phyloP scores from a whole-genome alignment of 2,113 vertebrate genomes.

The Rhinolophus ferrumequinum region DNA sequence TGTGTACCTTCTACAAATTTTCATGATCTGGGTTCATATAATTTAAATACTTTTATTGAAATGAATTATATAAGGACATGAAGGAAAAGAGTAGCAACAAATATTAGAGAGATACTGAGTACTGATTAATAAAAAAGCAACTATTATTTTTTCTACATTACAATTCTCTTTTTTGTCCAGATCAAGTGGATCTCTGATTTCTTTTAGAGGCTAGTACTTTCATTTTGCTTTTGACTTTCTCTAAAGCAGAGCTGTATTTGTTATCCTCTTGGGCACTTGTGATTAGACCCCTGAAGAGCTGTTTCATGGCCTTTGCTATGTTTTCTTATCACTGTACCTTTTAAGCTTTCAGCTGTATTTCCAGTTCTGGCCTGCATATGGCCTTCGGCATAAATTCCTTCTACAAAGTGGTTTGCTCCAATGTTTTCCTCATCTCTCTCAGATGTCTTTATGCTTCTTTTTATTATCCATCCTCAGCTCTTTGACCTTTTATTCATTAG shows the following conservation, averaged over 20 bases:
- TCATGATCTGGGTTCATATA: background rate
- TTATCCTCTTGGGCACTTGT: background rate
- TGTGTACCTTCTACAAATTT: background rate
- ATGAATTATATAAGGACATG: background rate
- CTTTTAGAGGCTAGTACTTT: background rate
- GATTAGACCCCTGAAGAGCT: slow-evolving; percentile 46
- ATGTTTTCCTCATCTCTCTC: slow-evolving; percentile 17
- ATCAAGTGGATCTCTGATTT: background rate
- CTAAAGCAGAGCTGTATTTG: background rate
- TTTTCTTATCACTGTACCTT: slow-evolving; percentile 60
- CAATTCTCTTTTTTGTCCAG: background rate
- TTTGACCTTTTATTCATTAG: slow-evolving; percentile 64
- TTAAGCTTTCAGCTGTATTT: slow-evolving; percentile 65
- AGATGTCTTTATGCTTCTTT: slow-evolving; percentile 52
- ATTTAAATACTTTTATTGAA: slow-evolving; percentile 51
- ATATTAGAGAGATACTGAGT: background rate
- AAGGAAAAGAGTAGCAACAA: background rate
- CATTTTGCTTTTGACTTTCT: slow-evolving; percentile 34
- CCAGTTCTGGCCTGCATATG: slow-evolving; percentile 18
- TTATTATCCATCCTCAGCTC: slow-evolving; percentile 24
- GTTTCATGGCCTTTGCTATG: slow-evolving; percentile 34
- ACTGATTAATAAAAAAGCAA: background rate
- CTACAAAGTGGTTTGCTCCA: background rate
- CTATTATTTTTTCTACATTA: background rate
- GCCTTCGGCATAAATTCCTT: slow-evolving; percentile 45